Base-by-base conservation (phyloP, 2,888 invertebrate species). In the Ochropleura plecta region DNA sequence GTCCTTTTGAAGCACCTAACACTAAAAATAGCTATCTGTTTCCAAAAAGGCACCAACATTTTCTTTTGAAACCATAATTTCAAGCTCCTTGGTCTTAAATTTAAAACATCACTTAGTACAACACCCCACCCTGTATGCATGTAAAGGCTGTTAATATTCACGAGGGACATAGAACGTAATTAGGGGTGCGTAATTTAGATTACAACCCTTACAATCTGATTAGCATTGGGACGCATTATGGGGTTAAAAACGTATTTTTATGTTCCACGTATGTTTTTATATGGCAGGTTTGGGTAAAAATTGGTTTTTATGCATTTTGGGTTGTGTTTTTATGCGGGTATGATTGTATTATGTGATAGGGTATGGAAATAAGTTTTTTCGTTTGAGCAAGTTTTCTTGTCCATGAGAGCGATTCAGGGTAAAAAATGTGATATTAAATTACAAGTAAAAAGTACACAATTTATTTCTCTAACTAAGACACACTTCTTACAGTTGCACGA, bases 161-260 rank as follows among this genome's bases (percentile, higher is more conserved):
- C 62, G 70, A 87, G 83, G 87, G 85, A 82, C 85, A 76, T 76
- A 73, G 76, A 74, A 75, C 59, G 73, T 87, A 87, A 87, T 88
- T 81, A 88, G 79, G 78, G 83, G 67, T 76, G 78, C 60, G 74
- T 85, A 83, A 87, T 87, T 87, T 78, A 87, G 81, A 88, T 88
- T 88, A 86, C 66, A 77, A 76, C 87, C 88, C 83, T 78, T 73
- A 72, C 71, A 87, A 87, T 87, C 85, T 83, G 87, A 85, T 87
- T 87, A 87, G 79, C 81, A 81, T 86, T 67, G 72, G 68, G 78
- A 62, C 76, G 71, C 74, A 78, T 78, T 83, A 87, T 73, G 79
- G 76, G 73, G 67, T 60, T 62, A 62, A 85, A 85, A 82, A 83
- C 73, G 73, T 78, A 64, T 76, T 81, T 82, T 82, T 77, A 81